Evolutionary conservation across 2,888 invertebrate species (phyloP).

Genomic region (Sympetrum striolatum): DNA sequence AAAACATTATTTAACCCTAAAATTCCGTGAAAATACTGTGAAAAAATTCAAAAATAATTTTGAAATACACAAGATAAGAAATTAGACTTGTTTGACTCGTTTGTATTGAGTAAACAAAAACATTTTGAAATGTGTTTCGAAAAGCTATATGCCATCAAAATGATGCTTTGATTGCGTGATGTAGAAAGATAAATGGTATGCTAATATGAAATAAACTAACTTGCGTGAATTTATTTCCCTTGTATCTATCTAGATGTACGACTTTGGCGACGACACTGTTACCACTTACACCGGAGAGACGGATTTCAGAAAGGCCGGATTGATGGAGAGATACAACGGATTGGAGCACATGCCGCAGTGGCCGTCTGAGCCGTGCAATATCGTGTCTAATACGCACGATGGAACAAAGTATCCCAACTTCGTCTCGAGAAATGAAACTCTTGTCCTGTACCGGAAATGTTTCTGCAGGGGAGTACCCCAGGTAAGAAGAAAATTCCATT

Average conservation of each 20-base stretch:
- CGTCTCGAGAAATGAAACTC: slow-evolving; percentile 70
- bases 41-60: too few species aligned
- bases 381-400: slow-evolving; percentile 79
- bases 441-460: slow-evolving; percentile 83
- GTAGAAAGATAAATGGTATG: too few species aligned
- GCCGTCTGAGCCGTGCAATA: slow-evolving; percentile 77
- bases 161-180: too few species aligned
- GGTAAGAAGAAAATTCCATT: background rate
- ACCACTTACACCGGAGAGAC: slow-evolving; percentile 77
- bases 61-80: too few species aligned
- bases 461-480: slow-evolving; percentile 68
- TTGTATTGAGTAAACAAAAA: too few species aligned
- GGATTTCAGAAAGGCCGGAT: slow-evolving; percentile 69
- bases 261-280: slow-evolving; percentile 79
- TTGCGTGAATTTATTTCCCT: background rate
- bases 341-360: slow-evolving; percentile 78
- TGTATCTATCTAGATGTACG: slow-evolving; percentile 73
- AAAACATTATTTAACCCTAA: too few species aligned
- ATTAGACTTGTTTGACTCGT: too few species aligned
- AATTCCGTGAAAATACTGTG: too few species aligned
- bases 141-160: too few species aligned
- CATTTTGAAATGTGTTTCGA: too few species aligned
- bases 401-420: slow-evolving; percentile 83
- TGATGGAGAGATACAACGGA: slow-evolving; percentile 79
- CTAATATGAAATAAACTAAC: too few species aligned